phyloP scores from a whole-genome alignment of 1,140 invertebrate species.

The Drosophila ohnishii region DNA sequence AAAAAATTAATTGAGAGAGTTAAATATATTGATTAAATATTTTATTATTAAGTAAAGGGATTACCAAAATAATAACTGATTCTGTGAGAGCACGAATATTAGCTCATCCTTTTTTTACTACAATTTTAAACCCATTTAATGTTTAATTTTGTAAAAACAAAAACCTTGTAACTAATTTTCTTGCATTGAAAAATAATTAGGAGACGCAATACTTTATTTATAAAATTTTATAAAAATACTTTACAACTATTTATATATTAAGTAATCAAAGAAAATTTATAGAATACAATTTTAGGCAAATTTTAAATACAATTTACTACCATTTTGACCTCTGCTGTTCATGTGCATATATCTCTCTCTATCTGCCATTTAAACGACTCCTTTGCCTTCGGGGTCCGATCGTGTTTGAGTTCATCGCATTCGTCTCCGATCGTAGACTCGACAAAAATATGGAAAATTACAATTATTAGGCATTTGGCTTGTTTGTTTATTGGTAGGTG shows the following conservation, averaged over 20 bases:
- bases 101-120: too few species aligned
- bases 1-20: too few species aligned
- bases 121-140: too few species aligned
- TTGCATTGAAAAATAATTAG: too few species aligned
- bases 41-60: not conserved
- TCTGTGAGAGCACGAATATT: too few species aligned
- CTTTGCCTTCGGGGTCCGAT: conserved; percentile 53
- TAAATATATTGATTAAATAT: too few species aligned
- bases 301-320: not conserved
- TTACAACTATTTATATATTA: not conserved
- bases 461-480: conserved; percentile 81
- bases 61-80: too few species aligned
- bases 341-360: conserved; percentile 14
- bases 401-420: conserved; percentile 57
- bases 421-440: conserved; percentile 51
- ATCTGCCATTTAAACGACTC: conserved; percentile 51
- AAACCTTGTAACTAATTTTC: too few species aligned
- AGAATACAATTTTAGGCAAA: not conserved
- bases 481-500: conserved; percentile 79
- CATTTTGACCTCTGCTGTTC: not conserved
- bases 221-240: too few species aligned
- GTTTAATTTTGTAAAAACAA: too few species aligned
- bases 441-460: conserved; percentile 79
- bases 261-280: not conserved
- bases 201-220: too few species aligned